A percentile compares a stretch with the other conserved stretches of the same genome.
phyloP scores from a whole-genome alignment of 2,797 vertebrate genomes.

The Protosalanx chinensis region DNA sequence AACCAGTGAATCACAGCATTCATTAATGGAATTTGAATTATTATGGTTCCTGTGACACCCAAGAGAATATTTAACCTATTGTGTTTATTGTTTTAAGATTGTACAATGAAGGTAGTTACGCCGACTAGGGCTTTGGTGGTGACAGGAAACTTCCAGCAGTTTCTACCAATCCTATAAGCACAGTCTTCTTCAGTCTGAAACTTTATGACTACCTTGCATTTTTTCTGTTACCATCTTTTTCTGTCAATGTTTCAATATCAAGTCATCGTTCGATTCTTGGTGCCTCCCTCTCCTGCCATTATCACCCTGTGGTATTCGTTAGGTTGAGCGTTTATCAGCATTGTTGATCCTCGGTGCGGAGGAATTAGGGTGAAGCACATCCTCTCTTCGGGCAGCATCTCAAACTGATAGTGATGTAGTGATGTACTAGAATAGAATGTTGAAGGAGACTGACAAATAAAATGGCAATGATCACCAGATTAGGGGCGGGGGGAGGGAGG shows the following conservation, averaged over 20 bases:
- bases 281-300: too few relatives aligned
- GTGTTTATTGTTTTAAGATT: not conserved
- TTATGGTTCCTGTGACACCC: slow-evolving; percentile 13
- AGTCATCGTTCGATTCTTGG: too few relatives aligned
- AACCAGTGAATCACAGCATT: slow-evolving; percentile 44
- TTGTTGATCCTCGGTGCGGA: too few relatives aligned
- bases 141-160: slow-evolving; percentile 9
- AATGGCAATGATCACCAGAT: slow-evolving; percentile 43
- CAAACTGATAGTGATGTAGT: slow-evolving; percentile 4
- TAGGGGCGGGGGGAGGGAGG: slow-evolving; percentile 17
- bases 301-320: too few relatives aligned
- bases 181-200: not conserved
- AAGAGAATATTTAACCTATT: not conserved
- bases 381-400: slow-evolving; percentile 34
- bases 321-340: too few relatives aligned
- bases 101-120: not conserved
- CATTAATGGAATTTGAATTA: slow-evolving; percentile 29
- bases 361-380: too few relatives aligned
- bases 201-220: not conserved
- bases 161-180: not conserved
- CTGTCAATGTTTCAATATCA: too few relatives aligned
- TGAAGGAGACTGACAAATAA: slow-evolving; percentile 36
- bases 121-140: not conserved
- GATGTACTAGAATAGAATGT: slow-evolving; percentile 30
- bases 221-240: too few relatives aligned